Evolutionary conservation across 2,888 invertebrate genomes (phyloP), one percentile per base, ranked within the genome.

Genomic region (Syritta pipiens): DNA sequence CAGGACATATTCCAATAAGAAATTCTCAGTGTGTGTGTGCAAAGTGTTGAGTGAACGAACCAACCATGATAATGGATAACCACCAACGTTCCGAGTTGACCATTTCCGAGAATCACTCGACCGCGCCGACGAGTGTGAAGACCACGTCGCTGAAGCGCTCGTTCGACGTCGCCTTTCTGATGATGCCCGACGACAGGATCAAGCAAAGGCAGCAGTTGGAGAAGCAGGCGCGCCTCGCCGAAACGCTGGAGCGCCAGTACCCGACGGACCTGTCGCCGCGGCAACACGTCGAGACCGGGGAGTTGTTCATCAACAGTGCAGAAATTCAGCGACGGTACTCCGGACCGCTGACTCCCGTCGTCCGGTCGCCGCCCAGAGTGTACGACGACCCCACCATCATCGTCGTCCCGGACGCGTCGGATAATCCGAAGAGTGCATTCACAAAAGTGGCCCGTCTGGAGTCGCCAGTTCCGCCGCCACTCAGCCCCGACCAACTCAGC

Each of bases 131-230:
- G 89, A 85, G 91, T 49, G 81, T 83, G 2, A 84, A 83, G 20
- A 83, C 84, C 0, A 85, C 88, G 82, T 90, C 83, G 32, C 82
- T 88, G n/a, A 97, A 97, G 85, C 90, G 97, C 10, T 94, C 96
- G 0, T 97, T 97, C 86, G 96, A 97, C 86, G 96, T 97, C 6
- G 96, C 96, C 0, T 97, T 97, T 84, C 89, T 97, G 20, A 96
- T 96, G 91, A 93, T 95, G 87, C 96, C 96, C 1, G 96, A 96
- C 86, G 96, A 96, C 79, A 94, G 94, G 84, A 88, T 94, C 46
- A 93, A 93, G 57, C 91, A 93, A 46, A 92, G 93, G 83, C 91
- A 91, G 82, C 86, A 86, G 60, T 82, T 91, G 90, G 84, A 87
- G 89, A 84, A 89, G 74, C 85, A 88, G 81, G 81, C 90, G 86